These are phyloP conservation scores for Montipora foliosa DNA, from an alignment of 64 coral and sea anemone genomes.

Conservation along the genomic window DNA sequence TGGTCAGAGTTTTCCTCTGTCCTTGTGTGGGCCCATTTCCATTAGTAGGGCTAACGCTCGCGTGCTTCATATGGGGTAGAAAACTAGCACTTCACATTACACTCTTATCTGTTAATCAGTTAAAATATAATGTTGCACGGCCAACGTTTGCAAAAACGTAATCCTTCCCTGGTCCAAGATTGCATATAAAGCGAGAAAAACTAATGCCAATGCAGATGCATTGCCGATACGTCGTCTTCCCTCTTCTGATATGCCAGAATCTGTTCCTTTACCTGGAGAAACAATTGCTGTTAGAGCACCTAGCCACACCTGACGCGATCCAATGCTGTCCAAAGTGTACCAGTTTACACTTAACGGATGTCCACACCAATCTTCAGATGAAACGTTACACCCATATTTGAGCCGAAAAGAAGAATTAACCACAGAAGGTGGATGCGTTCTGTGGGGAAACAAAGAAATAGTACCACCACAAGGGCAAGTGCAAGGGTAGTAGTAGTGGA, in stretches of 20 bases:
- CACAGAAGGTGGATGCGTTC: slow-evolving; percentile 31
- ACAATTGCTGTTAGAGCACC: slow-evolving; percentile 59
- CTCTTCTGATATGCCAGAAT: background rate
- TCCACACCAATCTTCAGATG: background rate
- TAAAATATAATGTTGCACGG: too few relatives aligned
- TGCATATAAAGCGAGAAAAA: background rate
- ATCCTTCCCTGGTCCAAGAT: background rate
- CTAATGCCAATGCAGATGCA: slow-evolving; percentile 47
- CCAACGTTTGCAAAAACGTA: background rate
- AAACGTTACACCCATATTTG: background rate
- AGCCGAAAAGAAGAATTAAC: background rate
- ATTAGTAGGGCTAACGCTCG: too few relatives aligned
- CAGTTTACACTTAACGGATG: background rate
- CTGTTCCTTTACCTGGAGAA: slow-evolving; percentile 25
- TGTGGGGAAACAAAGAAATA: background rate
- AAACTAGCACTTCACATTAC: too few relatives aligned
- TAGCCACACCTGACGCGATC: slow-evolving; percentile 7
- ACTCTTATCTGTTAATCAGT: too few relatives aligned
- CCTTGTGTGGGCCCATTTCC: too few relatives aligned
- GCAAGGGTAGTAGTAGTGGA: background rate
- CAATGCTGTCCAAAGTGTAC: slow-evolving; percentile 21
- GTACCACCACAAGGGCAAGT: background rate
- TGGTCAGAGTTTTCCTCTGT: too few relatives aligned
- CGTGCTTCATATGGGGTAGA: too few relatives aligned
- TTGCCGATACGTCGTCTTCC: slow-evolving; percentile 8